Conservation (phyloP, 2,888 invertebrate species). For the Heliconius erato region DNA sequence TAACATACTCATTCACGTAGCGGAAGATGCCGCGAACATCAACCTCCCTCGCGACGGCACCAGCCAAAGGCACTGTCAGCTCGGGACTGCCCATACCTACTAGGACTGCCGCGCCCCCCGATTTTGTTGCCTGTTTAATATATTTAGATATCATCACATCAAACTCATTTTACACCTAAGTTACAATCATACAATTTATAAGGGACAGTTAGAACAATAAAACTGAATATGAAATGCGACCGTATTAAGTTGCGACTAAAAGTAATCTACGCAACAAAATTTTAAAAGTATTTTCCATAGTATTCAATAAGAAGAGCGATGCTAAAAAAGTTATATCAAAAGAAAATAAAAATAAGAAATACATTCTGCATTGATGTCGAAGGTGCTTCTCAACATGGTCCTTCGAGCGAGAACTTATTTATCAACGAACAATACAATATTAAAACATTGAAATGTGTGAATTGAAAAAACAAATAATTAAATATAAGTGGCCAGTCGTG, state of each 20-base stretch:
- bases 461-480: background rate
- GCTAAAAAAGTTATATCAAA: too few relatives aligned
- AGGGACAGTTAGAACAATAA: too few relatives aligned
- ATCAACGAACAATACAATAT: background rate
- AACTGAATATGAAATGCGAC: too few relatives aligned
- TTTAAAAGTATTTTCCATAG: too few relatives aligned
- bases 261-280: too few relatives aligned
- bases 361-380: background rate
- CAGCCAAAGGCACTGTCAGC: slow-evolving; percentile 92
- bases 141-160: background rate
- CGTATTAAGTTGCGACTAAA: too few relatives aligned
- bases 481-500: too few relatives aligned
- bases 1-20: slow-evolving; percentile 94
- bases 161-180: too few relatives aligned
- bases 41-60: slow-evolving; percentile 93
- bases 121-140: slow-evolving; percentile 90
- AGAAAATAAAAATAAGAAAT: too few relatives aligned
- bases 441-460: background rate
- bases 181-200: too few relatives aligned
- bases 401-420: background rate
- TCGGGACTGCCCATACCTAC: slow-evolving; percentile 95
- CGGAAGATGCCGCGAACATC: slow-evolving; percentile 97
- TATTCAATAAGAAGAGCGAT: too few relatives aligned
- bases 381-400: background rate
- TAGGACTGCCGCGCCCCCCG: slow-evolving; percentile 94